Percentiles rank a stretch among this genome's conserved stretches.
Evolutionary conservation across 2,888 invertebrate genomes (phyloP).

Genomic region (Temnothorax unifasciatus): DNA sequence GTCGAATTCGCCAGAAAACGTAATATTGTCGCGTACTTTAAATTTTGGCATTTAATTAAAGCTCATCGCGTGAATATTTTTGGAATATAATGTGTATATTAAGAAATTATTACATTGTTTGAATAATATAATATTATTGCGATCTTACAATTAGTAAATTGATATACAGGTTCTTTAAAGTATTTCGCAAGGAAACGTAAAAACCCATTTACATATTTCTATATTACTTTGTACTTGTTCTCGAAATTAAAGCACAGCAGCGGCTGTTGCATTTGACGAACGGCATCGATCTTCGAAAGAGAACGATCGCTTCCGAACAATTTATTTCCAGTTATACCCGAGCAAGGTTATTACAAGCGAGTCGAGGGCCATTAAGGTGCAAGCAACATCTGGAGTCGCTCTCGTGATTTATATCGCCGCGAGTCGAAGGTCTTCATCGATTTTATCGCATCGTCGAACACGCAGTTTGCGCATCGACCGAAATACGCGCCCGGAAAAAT

Average conservation of each 20-base stretch:
- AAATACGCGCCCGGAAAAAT: slow-evolving; percentile 44
- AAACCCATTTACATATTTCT: not conserved
- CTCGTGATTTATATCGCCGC: slow-evolving; percentile 52
- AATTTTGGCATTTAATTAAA: slow-evolving; percentile 47
- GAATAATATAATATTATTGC: not conserved
- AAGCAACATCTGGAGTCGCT: slow-evolving; percentile 57
- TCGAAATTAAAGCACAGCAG: slow-evolving; percentile 24
- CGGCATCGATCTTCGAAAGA: slow-evolving; percentile 49
- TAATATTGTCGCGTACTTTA: slow-evolving; percentile 22
- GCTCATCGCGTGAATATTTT: slow-evolving; percentile 26
- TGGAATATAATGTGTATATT: not conserved
- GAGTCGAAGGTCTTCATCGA: slow-evolving; percentile 57
- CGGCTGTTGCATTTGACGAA: slow-evolving; percentile 22
- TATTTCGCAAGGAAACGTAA: not conserved
- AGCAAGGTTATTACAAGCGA: slow-evolving; percentile 58
- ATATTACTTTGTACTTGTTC: not conserved
- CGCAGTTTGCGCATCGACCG: slow-evolving; percentile 37
- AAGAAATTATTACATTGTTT: not conserved
- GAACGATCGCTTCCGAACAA: slow-evolving; percentile 54
- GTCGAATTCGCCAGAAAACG: not conserved
- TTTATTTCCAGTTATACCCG: slow-evolving; percentile 59
- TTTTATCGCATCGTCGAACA: slow-evolving; percentile 53
- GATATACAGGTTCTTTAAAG: not conserved
- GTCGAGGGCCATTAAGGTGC: slow-evolving; percentile 58
- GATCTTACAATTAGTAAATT: not conserved